A percentile compares a stretch with the other conserved stretches of the same genome.
Conservation (phyloP, 2,888 invertebrate genomes). For the Abrostola triplasia region DNA sequence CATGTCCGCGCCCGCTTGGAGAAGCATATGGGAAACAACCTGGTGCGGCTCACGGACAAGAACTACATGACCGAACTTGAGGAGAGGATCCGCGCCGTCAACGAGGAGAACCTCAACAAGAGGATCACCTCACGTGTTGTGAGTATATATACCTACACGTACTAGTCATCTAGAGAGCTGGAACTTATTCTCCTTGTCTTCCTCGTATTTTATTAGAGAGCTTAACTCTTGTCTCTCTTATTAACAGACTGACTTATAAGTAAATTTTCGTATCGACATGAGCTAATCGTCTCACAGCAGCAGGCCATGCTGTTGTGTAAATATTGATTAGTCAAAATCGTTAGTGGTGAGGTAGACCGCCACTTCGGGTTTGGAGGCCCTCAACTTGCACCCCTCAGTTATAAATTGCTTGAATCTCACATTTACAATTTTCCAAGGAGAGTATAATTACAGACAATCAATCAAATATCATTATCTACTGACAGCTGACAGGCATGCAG, state of each 20-base stretch:
- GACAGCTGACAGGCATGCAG: conserved; percentile 6
- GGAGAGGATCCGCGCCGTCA: conserved; percentile 89
- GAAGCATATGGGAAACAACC: conserved; percentile 91
- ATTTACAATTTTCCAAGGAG: not conserved
- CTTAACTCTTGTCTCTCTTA: no score
- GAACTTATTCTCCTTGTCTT: no score
- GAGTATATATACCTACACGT: conserved; percentile 57
- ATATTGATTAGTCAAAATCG: no score
- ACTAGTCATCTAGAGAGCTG: not conserved
- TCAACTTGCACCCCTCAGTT: no score
- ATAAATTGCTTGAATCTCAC: no score
- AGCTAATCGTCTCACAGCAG: no score
- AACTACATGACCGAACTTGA: conserved; percentile 91
- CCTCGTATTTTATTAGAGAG: no score
- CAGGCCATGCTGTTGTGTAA: no score
- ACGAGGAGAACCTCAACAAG: conserved; percentile 89
- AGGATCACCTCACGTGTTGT: conserved; percentile 90
- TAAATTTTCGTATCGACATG: no score
- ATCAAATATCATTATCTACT: conserved; percentile 28
- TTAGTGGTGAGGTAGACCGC: no score
- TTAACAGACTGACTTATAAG: no score
- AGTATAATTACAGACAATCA: conserved; percentile 27
- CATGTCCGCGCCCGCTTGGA: conserved; percentile 90
- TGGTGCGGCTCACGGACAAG: conserved; percentile 91
- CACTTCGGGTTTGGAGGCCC: no score